Base-by-base conservation (phyloP, 2,113 vertebrate genomes). In the Tyto alba region DNA sequence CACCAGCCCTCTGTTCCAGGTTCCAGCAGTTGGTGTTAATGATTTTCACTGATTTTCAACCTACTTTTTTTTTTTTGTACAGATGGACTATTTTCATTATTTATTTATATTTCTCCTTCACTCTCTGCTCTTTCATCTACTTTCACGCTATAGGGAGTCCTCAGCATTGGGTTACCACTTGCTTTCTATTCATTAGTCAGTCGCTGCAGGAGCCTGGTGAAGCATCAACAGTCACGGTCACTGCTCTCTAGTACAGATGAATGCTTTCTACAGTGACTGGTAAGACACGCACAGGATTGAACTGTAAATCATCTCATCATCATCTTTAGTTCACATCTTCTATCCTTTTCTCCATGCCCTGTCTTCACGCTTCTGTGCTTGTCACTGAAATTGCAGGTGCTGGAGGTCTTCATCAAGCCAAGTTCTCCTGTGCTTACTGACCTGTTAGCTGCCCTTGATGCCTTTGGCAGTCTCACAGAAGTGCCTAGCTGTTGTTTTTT, bases 81-180 rank as follows among this genome's bases (percentile, higher is more conserved):
- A 69, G 12, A 14, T 40, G 25, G 19, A 9, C 34, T 80, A 0
- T 66, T 79, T 79, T 80, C 6, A 15, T 80, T 10, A 13, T 78
- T 79, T 48, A 4, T 10, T 88, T 77, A 2, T 50, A 16, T 53
- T 68, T 80, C 27, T 83, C 38, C 15, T 73, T 45, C 25, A 10
- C 25, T 47, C 21, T 62, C 13, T 74, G 23, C 36, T 34, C 14
- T 77, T 83, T 73, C 10, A 11, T 38, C 41, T 82, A 18, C 21
- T 73, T 73, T 86, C 13, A 20, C 0, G 0, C 45, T 30, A 0
- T 11, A 34, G 41, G n/a, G 38, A 60, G 19, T 41, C 34, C 27
- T 69, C 56, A 34, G 22, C 11, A 6, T 0, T n/a, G 36, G 30
- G 34, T 69, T 19, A 16, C 11, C 21, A 2, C 21, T 79, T 73